Evolutionary conservation across 2,888 invertebrate genomes (phyloP).

Genomic region (Abscondita cerata): DNA sequence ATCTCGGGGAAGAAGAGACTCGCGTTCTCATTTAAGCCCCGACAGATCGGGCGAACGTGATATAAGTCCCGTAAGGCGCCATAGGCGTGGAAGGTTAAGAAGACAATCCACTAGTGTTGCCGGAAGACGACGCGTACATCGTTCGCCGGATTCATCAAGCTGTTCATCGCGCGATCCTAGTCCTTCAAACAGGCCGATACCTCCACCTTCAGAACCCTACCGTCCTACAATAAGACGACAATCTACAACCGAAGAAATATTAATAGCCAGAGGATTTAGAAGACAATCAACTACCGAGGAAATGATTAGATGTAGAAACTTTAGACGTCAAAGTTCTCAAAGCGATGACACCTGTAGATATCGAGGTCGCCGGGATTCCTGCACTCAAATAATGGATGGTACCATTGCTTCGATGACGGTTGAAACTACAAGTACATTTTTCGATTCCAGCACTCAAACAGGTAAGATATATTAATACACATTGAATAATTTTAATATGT

Average conservation of each 20-base stretch:
- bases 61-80: constrained; percentile 76
- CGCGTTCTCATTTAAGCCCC: constrained; percentile 79
- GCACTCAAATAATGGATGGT: constrained; percentile 90
- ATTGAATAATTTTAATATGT: neutral
- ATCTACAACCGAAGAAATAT: constrained; percentile 90
- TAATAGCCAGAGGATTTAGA: constrained; percentile 88
- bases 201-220: constrained; percentile 63
- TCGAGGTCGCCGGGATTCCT: constrained; percentile 81
- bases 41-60: constrained; percentile 83
- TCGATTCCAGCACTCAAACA: constrained; percentile 92
- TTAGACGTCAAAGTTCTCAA: constrained; percentile 88
- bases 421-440: constrained; percentile 90
- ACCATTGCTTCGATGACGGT: constrained; percentile 93
- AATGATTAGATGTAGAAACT: constrained; percentile 91
- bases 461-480: constrained; percentile 72
- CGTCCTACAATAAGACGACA: constrained; percentile 83
- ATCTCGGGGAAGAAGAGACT: constrained; percentile 75
- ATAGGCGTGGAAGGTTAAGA: constrained; percentile 72
- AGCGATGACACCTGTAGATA: constrained; percentile 80
- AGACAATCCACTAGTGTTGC: constrained; percentile 84
- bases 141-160: constrained; percentile 76
- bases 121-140: constrained; percentile 57
- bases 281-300: constrained; percentile 92
- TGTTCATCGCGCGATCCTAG: constrained; percentile 88
- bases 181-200: constrained; percentile 71